These are phyloP conservation scores for Ceratina calcarata DNA, from an alignment of 1,140 invertebrate species.

Conservation along the genomic window DNA sequence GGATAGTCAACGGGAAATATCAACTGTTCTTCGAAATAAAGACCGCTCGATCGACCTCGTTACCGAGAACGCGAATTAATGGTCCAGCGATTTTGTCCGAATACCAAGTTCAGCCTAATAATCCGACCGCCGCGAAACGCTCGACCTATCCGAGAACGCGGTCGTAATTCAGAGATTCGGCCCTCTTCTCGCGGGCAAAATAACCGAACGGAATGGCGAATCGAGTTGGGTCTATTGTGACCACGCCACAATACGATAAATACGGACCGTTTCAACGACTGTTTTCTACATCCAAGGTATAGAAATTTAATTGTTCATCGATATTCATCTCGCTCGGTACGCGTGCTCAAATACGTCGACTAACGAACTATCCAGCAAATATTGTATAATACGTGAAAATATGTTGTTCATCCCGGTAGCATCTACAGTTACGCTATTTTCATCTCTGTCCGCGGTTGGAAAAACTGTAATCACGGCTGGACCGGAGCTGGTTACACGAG, in stretches of 20 bases:
- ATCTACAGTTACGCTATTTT: too few species aligned
- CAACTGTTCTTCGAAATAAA: not conserved
- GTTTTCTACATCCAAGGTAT: too few species aligned
- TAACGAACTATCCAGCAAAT: too few species aligned
- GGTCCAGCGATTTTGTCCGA: not conserved
- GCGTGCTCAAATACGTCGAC: too few species aligned
- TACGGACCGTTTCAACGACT: not conserved
- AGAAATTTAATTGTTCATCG: not conserved
- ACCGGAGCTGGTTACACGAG: not conserved
- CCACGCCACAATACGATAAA: not conserved
- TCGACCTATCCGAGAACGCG: too few species aligned
- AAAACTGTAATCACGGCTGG: not conserved
- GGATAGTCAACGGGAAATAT: not conserved
- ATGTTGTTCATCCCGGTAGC: too few species aligned
- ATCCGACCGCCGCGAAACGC: not conserved
- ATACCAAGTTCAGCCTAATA: not conserved
- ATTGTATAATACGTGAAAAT: too few species aligned
- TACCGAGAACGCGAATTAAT: constrained; percentile 33
- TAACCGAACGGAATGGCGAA: not conserved
- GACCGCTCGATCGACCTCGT: constrained; percentile 13
- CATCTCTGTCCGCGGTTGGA: too few species aligned
- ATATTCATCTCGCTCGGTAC: not conserved
- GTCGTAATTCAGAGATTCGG: too few species aligned
- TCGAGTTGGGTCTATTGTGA: not conserved
- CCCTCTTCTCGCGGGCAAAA: not conserved